phyloP scores from a whole-genome alignment of 2,113 vertebrate genomes.

The Callipepla californica region DNA sequence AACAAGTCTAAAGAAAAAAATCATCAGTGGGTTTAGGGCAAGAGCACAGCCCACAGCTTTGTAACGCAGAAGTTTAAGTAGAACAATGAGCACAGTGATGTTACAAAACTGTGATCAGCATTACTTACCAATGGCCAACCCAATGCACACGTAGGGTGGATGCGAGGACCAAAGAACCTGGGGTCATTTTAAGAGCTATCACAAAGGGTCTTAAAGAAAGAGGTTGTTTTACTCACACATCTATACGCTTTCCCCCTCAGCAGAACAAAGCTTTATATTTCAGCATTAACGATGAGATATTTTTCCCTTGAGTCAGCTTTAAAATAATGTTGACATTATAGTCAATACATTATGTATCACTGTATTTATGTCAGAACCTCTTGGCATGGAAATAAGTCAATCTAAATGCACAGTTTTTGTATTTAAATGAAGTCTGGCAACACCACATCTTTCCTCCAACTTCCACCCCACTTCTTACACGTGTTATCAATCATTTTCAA shows the following conservation, averaged over 20 bases:
- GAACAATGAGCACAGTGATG: rapidly evolving
- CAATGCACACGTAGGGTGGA: rapidly evolving
- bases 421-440: constrained; percentile 49
- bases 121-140: not conserved
- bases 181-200: not conserved
- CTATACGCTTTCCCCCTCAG: not conserved
- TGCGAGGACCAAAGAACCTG: not conserved
- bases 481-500: constrained; percentile 38
- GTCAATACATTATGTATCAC: constrained; percentile 48
- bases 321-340: constrained; percentile 66
- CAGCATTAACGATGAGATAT: constrained; percentile 47
- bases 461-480: not conserved
- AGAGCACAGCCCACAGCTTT: not conserved
- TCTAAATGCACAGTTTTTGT: constrained; percentile 8
- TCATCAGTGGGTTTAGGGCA: not conserved
- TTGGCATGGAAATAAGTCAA: constrained; percentile 70
- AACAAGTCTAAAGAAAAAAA: not conserved
- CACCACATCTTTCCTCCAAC: not conserved
- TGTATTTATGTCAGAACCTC: constrained; percentile 61
- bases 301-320: constrained; percentile 73
- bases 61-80: not conserved
- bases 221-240: not conserved
- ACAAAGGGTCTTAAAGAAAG: not conserved
- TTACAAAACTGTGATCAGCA: not conserved
- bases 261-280: not conserved